Evolutionary conservation across 1,140 invertebrate species (phyloP).

Genomic region (Wiebesia pumilae): DNA sequence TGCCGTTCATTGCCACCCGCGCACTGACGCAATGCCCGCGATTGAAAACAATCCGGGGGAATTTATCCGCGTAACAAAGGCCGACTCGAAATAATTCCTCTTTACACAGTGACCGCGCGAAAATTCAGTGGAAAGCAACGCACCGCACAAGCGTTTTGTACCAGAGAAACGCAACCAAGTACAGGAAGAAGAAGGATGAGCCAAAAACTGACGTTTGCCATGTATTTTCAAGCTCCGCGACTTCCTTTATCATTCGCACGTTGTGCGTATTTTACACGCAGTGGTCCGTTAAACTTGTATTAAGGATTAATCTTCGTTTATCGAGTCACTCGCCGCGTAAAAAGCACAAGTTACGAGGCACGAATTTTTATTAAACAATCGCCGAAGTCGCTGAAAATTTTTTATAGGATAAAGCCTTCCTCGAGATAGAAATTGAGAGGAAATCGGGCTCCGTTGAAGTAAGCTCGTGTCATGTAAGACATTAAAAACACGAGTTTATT

Average conservation of each 20-base stretch:
- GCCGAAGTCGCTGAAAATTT: not conserved
- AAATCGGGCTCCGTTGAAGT: not conserved
- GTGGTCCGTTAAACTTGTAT: not conserved
- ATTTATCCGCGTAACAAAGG: not conserved
- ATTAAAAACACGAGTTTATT: not conserved
- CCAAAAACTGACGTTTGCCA: not conserved
- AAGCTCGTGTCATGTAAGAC: not conserved
- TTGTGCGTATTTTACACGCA: not conserved
- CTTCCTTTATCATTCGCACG: not conserved
- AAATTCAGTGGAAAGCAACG: not conserved
- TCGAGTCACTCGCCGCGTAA: not conserved
- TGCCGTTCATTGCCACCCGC: constrained; percentile 1
- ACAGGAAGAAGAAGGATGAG: not conserved
- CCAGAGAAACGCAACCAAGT: too few relatives aligned
- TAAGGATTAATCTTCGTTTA: not conserved
- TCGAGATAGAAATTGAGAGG: not conserved
- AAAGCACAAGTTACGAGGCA: not conserved
- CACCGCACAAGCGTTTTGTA: too few relatives aligned
- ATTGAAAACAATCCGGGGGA: not conserved
- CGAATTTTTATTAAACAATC: not conserved
- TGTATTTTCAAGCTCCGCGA: not conserved
- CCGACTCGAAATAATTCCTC: not conserved
- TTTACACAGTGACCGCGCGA: too few relatives aligned
- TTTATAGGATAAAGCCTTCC: not conserved
- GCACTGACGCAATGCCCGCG: not conserved